phyloP scores from a whole-genome alignment of 2,888 invertebrate species.

The Diachrysia chrysitis region DNA sequence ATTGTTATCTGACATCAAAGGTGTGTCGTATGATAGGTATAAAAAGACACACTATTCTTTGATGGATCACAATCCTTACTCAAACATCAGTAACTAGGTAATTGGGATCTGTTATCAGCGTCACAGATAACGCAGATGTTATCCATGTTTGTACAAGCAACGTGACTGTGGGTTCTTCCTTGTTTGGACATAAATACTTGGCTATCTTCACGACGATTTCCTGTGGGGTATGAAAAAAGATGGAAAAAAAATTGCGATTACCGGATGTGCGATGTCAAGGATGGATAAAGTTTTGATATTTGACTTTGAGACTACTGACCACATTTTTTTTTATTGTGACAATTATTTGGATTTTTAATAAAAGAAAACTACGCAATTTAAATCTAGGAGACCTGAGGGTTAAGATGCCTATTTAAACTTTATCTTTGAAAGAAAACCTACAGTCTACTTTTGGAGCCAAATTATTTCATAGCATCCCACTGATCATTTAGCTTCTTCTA shows the following conservation, averaged over 20 bases:
- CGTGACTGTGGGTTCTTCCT: slow-evolving; percentile 34
- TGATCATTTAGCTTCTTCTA: too few relatives aligned
- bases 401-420: too few relatives aligned
- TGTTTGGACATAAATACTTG: slow-evolving; percentile 24
- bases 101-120: slow-evolving; percentile 69
- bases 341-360: too few relatives aligned
- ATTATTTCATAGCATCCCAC: too few relatives aligned
- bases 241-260: background rate
- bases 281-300: background rate
- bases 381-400: too few relatives aligned
- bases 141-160: slow-evolving; percentile 36
- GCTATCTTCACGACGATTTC: slow-evolving; percentile 20
- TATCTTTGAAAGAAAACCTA: too few relatives aligned
- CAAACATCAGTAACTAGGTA: slow-evolving; percentile 68
- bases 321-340: too few relatives aligned
- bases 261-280: background rate
- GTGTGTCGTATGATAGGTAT: too few relatives aligned
- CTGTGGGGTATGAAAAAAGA: slow-evolving; percentile 29
- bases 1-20: too few relatives aligned
- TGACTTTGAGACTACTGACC: background rate
- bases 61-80: slow-evolving; percentile 26
- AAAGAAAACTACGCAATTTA: too few relatives aligned
- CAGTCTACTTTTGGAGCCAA: too few relatives aligned
- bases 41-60: background rate
- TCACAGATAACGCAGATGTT: slow-evolving; percentile 45